phyloP scores from a whole-genome alignment of 1,140 invertebrate species.

The Diachasma alloeum region DNA sequence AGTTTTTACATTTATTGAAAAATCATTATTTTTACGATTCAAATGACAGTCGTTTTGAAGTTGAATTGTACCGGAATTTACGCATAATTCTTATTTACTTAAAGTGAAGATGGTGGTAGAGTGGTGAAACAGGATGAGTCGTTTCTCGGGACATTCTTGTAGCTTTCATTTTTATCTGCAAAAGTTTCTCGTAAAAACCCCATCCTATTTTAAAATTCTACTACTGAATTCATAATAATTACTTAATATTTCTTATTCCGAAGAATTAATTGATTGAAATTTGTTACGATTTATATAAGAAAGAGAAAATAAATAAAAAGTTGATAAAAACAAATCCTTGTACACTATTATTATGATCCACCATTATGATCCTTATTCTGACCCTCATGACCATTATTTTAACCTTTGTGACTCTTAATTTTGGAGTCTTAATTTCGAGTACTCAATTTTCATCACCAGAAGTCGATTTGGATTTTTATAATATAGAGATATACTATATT shows the following conservation, averaged over 20 bases:
- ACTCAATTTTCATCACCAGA: too few species aligned
- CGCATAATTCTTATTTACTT: background rate
- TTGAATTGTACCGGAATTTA: background rate
- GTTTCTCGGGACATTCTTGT: background rate
- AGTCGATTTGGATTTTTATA: too few species aligned
- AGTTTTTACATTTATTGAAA: slow-evolving; percentile 15
- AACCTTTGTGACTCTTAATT: too few species aligned
- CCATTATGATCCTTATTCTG: too few species aligned
- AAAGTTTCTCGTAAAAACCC: background rate
- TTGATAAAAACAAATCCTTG: slow-evolving; percentile 10
- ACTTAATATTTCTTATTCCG: slow-evolving; percentile 3
- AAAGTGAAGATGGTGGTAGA: background rate
- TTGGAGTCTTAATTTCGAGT: too few species aligned
- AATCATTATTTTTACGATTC: background rate
- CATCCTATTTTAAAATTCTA: background rate
- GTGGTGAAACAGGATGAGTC: background rate
- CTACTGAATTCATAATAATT: background rate
- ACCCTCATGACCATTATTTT: too few species aligned
- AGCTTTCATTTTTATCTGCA: background rate
- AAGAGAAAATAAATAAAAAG: slow-evolving; percentile 36
- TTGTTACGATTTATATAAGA: slow-evolving; percentile 44
- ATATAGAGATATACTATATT: too few species aligned
- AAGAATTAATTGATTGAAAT: slow-evolving; percentile 39
- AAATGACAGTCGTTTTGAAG: background rate
- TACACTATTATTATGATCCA: too few species aligned